Conservation (phyloP, 2,797 vertebrate species). For the Anguilla obscura region DNA sequence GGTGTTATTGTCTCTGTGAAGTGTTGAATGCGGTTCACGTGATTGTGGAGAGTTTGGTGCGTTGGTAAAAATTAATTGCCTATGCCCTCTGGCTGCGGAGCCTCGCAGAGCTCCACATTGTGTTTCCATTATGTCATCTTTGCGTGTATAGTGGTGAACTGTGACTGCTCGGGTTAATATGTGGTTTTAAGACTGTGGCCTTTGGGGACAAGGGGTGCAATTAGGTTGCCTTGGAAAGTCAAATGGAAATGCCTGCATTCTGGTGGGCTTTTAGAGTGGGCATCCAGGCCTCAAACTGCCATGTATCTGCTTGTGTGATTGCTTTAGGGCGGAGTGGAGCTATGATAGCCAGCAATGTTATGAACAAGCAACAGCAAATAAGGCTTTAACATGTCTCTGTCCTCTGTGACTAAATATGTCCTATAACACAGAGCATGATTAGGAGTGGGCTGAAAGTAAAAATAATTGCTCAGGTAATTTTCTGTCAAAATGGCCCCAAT, state of each 20-base stretch:
- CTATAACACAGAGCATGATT: constrained; percentile 13
- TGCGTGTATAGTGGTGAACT: background rate
- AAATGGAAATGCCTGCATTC: background rate
- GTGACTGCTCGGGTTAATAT: constrained; percentile 11
- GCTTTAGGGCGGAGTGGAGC: constrained; percentile 43
- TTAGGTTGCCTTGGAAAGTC: constrained; percentile 4
- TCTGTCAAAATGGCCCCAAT: background rate
- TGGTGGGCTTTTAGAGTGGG: background rate
- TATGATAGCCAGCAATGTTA: constrained; percentile 46
- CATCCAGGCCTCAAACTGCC: background rate
- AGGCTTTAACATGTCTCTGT: background rate
- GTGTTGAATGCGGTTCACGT: background rate
- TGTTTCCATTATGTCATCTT: constrained; percentile 26
- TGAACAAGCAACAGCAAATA: background rate
- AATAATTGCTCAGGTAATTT: background rate
- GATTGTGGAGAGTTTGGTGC: background rate
- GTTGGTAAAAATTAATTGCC: constrained; percentile 6
- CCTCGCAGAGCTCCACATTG: background rate
- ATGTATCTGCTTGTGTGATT: background rate
- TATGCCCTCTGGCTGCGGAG: background rate
- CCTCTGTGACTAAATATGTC: background rate
- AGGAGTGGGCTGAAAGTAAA: background rate
- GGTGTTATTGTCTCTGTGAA: background rate
- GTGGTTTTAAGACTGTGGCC: background rate
- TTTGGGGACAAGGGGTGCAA: background rate